Conservation (phyloP, 2,888 invertebrate genomes). For the Empis stercorea region DNA sequence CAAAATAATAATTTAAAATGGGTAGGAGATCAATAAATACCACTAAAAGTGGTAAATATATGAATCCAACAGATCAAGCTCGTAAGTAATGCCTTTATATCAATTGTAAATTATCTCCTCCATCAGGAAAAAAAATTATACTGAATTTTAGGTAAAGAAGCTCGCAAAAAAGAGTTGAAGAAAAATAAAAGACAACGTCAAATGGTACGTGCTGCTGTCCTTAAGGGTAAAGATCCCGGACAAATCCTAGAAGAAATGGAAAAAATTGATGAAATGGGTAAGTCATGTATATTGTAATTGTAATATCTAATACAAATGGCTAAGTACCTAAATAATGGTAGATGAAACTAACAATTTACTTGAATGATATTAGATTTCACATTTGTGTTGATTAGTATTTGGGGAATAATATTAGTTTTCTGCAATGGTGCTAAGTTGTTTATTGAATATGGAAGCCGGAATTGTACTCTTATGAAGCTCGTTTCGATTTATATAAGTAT, state of each 20-base stretch:
- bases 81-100: conserved; percentile 50
- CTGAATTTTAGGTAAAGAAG: conserved; percentile 71
- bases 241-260: conserved; percentile 93
- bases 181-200: conserved; percentile 97
- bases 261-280: conserved; percentile 97
- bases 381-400: too few species aligned
- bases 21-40: conserved; percentile 94
- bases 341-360: too few species aligned
- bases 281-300: too few species aligned
- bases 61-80: conserved; percentile 99
- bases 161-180: conserved; percentile 91
- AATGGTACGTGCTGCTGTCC: conserved; percentile 88
- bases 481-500: too few species aligned
- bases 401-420: too few species aligned
- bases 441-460: too few species aligned
- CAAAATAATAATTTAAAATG: conserved; percentile 47
- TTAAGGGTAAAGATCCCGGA: conserved; percentile 95
- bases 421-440: too few species aligned
- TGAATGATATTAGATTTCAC: too few species aligned
- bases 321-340: too few species aligned
- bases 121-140: neutral
- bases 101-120: conserved; percentile 14
- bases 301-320: too few species aligned
- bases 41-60: conserved; percentile 99
- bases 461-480: too few species aligned